Conservation (phyloP, 2,113 vertebrate species). For the Corydoras sp. region DNA sequence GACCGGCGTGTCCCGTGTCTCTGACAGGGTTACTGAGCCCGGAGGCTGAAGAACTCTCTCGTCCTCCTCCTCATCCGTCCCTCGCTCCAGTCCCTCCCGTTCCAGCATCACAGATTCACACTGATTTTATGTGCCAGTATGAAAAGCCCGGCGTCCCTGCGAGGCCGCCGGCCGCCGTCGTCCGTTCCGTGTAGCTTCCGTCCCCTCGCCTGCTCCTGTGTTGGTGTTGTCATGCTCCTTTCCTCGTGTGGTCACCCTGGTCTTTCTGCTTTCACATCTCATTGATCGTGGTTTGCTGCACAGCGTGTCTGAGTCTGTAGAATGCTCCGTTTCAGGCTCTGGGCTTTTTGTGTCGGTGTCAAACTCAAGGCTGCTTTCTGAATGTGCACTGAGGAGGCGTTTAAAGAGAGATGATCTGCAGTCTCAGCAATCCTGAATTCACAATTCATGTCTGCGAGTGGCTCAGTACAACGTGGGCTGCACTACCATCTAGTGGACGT, state of each 20-base stretch:
- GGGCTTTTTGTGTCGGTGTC: too few relatives aligned
- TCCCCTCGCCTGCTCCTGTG: conserved; percentile 45
- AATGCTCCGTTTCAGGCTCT: background rate
- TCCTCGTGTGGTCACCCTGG: conserved; percentile 50
- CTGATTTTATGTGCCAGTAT: conserved; percentile 70
- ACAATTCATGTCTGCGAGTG: too few relatives aligned
- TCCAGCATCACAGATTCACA: conserved; percentile 56
- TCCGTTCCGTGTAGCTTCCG: conserved; percentile 35
- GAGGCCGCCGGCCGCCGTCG: conserved; percentile 5
- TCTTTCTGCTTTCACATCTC: conserved; percentile 16
- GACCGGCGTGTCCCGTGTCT: background rate
- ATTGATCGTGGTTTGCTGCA: too few relatives aligned
- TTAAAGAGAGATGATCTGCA: too few relatives aligned
- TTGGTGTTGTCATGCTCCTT: conserved; percentile 59
- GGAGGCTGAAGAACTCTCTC: conserved; percentile 37
- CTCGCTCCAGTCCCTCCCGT: conserved; percentile 44
- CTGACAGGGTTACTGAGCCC: conserved; percentile 61
- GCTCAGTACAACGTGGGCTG: too few relatives aligned
- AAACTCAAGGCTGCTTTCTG: too few relatives aligned
- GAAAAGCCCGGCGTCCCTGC: conserved; percentile 57
- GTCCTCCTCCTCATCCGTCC: conserved; percentile 35
- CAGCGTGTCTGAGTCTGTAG: background rate
- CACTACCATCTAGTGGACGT: too few relatives aligned
- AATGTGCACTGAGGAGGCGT: too few relatives aligned
- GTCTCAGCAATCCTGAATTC: too few relatives aligned